Conservation (phyloP, 2,113 vertebrate species). For the Otis tarda region DNA sequence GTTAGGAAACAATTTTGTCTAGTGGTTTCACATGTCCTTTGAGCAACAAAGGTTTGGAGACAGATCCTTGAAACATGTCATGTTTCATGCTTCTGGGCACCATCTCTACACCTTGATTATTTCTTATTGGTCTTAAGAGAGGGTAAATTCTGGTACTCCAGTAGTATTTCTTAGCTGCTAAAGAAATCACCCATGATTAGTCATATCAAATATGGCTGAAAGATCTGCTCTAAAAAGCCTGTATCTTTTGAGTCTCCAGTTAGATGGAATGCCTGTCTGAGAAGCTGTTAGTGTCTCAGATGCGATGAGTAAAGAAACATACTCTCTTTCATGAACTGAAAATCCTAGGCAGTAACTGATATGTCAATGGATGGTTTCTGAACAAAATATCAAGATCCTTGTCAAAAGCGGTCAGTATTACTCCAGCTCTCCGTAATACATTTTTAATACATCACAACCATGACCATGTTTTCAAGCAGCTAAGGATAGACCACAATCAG, state of each 20-base stretch:
- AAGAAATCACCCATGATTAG: not conserved
- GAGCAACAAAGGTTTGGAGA: not conserved
- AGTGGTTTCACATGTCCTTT: constrained; percentile 15
- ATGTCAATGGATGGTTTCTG: not conserved
- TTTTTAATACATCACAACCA: not conserved
- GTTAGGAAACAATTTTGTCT: constrained; percentile 16
- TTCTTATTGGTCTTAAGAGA: not conserved
- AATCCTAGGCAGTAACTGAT: not conserved
- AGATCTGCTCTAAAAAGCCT: not conserved
- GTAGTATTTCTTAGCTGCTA: not conserved
- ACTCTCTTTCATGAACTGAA: not conserved
- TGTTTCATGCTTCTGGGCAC: not conserved
- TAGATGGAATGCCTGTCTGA: not conserved
- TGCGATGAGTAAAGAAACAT: not conserved
- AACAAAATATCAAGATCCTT: not conserved
- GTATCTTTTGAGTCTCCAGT: not conserved
- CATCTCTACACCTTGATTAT: not conserved
- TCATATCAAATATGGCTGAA: not conserved
- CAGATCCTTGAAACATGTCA: not conserved
- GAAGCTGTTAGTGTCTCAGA: not conserved
- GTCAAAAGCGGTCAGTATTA: not conserved
- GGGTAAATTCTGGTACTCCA: not conserved
- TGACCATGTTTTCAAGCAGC: not conserved
- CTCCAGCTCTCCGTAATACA: not conserved
- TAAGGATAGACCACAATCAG: not conserved